A percentile compares a stretch with the other conserved stretches of the same genome.
These are phyloP conservation scores for Apus apus DNA, from an alignment of 2,113 vertebrate species.

Conservation along the genomic window DNA sequence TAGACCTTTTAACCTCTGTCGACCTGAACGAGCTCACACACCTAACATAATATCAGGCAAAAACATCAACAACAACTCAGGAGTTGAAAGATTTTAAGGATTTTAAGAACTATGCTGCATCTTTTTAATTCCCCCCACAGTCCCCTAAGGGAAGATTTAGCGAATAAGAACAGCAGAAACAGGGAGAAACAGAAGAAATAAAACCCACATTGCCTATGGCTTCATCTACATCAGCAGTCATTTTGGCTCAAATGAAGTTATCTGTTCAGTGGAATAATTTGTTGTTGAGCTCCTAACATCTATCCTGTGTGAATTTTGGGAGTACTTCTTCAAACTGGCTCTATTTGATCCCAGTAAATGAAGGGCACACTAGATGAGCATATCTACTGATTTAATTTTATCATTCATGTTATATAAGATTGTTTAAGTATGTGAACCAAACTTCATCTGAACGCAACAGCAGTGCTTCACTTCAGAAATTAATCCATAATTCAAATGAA, in stretches of 20 bases:
- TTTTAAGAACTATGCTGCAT: not conserved
- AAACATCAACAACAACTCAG: not conserved
- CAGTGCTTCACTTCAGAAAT: not conserved
- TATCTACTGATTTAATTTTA: not conserved
- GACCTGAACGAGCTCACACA: not conserved
- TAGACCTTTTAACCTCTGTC: not conserved
- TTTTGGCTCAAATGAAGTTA: not conserved
- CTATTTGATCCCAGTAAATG: not conserved
- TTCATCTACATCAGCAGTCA: not conserved
- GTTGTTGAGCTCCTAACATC: not conserved
- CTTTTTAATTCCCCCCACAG: too few relatives aligned
- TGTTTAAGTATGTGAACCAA: not conserved
- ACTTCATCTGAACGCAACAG: not conserved
- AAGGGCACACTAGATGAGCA: fast-evolving
- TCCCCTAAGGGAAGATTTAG: not conserved
- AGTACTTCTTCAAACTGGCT: not conserved
- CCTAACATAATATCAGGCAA: not conserved
- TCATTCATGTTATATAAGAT: not conserved
- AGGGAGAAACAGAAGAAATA: not conserved
- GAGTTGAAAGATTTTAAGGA: not conserved
- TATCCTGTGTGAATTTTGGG: not conserved
- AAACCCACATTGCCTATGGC: not conserved
- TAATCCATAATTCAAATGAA: not conserved
- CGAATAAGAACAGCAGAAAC: not conserved
- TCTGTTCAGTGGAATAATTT: not conserved